Evolutionary conservation across 1,140 invertebrate genomes (phyloP).

Genomic region (Acromyrmex heyeri): DNA sequence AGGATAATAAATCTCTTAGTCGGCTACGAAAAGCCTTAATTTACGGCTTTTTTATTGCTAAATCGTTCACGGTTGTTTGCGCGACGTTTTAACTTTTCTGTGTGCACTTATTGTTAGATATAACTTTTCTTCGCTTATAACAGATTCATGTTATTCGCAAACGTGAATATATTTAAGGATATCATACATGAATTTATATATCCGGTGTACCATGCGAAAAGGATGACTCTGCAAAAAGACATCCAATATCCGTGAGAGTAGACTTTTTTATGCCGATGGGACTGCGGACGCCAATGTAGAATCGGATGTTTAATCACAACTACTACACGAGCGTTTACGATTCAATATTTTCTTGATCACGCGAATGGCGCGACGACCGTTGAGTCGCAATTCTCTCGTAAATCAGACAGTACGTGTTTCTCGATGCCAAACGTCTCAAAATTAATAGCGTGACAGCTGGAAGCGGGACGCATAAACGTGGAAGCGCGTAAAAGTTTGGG

Average conservation of each 20-base stretch:
- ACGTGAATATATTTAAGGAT: background rate
- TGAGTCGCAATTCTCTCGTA: constrained; percentile 31
- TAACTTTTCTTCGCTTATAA: background rate
- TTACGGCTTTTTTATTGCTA: constrained; percentile 29
- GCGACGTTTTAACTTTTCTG: background rate
- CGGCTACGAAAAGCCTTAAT: background rate
- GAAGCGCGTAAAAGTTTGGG: constrained; percentile 35
- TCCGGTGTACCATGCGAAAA: background rate
- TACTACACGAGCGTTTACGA: constrained; percentile 28
- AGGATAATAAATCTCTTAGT: constrained; percentile 24
- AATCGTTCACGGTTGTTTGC: constrained; percentile 12
- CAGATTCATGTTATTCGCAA: background rate
- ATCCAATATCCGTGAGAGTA: background rate
- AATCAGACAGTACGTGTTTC: constrained; percentile 58
- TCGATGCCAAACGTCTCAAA: constrained; percentile 40
- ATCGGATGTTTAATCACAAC: constrained; percentile 10
- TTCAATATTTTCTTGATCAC: constrained; percentile 43
- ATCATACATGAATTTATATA: constrained; percentile 2
- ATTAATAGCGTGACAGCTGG: constrained; percentile 50
- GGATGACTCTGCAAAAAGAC: background rate
- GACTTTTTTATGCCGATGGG: constrained; percentile 4
- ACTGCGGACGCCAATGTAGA: background rate
- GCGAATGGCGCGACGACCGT: background rate
- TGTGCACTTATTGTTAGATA: background rate
- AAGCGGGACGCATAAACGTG: constrained; percentile 15